These are phyloP conservation scores for Drosophila cognata DNA, from an alignment of 2,888 invertebrate genomes.

Conservation along the genomic window DNA sequence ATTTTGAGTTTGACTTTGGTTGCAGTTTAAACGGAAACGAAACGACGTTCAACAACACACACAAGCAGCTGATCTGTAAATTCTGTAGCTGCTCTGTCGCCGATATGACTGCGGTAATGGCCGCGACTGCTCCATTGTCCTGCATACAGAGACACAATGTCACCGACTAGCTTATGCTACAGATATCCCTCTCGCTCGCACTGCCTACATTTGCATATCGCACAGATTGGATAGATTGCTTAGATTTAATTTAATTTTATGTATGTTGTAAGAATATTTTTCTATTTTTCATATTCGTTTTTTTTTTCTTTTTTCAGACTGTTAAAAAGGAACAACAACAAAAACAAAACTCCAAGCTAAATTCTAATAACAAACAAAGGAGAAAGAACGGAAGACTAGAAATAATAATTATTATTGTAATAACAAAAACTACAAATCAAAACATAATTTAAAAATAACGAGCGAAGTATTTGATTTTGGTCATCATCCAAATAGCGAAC, in stretches of 20 bases:
- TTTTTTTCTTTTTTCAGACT: constrained; percentile 51
- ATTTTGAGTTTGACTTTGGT: neutral
- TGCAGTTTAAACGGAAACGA: neutral
- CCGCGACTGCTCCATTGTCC: neutral
- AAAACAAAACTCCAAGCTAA: constrained; percentile 52
- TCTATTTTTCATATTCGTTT: constrained; percentile 6
- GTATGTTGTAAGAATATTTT: neutral
- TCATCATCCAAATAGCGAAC: constrained; percentile 34
- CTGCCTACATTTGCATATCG: neutral
- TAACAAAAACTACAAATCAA: constrained; percentile 45
- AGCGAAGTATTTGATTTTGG: constrained; percentile 59
- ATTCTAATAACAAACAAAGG: constrained; percentile 52
- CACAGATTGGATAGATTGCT: neutral
- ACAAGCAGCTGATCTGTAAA: neutral
- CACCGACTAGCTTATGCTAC: neutral
- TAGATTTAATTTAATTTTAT: neutral
- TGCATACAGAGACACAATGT: neutral
- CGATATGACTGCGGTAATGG: neutral
- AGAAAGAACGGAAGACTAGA: constrained; percentile 74
- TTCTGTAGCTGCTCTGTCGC: neutral
- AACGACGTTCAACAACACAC: neutral
- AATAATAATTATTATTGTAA: constrained; percentile 53
- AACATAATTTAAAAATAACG: constrained; percentile 39
- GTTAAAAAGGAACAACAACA: constrained; percentile 65
- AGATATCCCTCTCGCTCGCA: neutral